Evolutionary conservation across 2,113 vertebrate genomes (phyloP).

Genomic region (Gasterosteus nipponicus): DNA sequence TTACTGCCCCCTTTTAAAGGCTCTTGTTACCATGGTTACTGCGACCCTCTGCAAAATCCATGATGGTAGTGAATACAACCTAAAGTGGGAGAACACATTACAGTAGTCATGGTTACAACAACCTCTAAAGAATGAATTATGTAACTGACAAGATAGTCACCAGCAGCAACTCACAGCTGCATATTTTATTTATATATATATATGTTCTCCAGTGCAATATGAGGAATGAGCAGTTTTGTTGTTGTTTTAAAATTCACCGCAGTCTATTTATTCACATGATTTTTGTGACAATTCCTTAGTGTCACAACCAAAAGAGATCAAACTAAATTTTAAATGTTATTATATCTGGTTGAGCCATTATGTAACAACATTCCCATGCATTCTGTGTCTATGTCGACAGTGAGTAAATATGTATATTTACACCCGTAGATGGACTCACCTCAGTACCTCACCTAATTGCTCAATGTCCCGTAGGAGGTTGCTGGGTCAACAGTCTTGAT

Average conservation of each 20-base stretch:
- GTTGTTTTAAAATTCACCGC: not conserved
- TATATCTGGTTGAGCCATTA: conserved; percentile 42
- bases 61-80: conserved; percentile 72
- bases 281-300: conserved; percentile 18
- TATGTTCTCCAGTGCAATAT: not conserved
- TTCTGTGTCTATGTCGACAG: conserved; percentile 10
- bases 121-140: conserved; percentile 76
- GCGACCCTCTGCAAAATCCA: conserved; percentile 65
- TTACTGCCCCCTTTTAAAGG: conserved; percentile 58
- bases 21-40: conserved; percentile 72
- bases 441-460: conserved; percentile 36
- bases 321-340: conserved; percentile 47
- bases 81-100: conserved; percentile 68
- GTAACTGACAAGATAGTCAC: conserved; percentile 61
- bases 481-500: conserved; percentile 41
- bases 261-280: not conserved
- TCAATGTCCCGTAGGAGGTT: conserved; percentile 30
- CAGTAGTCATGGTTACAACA: conserved; percentile 76
- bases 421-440: conserved; percentile 50
- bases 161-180: conserved; percentile 25
- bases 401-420: conserved; percentile 58
- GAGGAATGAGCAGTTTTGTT: not conserved
- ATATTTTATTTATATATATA: conserved; percentile 34
- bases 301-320: conserved; percentile 11
- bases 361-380: conserved; percentile 15